A percentile compares a stretch with the other conserved stretches of the same genome.
These are phyloP conservation scores for Paramormyrops hopkinsi DNA, from an alignment of 2,797 vertebrate genomes.

Conservation along the genomic window DNA sequence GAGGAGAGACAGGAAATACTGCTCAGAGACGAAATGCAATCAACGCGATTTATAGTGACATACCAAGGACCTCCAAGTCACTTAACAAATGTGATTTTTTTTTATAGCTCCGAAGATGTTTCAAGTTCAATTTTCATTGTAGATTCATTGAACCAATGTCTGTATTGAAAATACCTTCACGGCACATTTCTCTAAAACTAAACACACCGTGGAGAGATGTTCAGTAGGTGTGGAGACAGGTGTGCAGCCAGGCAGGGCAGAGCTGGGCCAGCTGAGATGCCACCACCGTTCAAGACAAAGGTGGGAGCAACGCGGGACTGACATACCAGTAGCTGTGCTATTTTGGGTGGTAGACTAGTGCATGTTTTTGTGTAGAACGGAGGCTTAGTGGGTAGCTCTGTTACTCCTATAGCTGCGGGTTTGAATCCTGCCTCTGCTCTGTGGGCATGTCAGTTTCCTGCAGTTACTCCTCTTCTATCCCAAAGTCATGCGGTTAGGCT, in stretches of 20 bases:
- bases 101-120: not conserved
- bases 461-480: not conserved
- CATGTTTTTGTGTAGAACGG: not conserved
- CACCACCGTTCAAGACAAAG: not conserved
- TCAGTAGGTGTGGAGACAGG: not conserved
- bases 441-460: not conserved
- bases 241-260: not conserved
- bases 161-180: constrained; percentile 8
- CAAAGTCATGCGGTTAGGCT: not conserved
- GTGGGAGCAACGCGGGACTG: not conserved
- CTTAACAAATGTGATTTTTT: constrained; percentile 10
- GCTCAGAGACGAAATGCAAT: not conserved
- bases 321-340: not conserved
- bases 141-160: not conserved
- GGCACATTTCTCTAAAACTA: not conserved
- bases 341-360: not conserved
- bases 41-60: constrained; percentile 4
- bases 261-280: not conserved
- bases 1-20: constrained; percentile 1
- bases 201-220: not conserved
- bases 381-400: not conserved
- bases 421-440: not conserved
- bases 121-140: not conserved
- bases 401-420: not conserved
- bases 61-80: not conserved